Percentiles rank a stretch among this genome's conserved stretches.
These are phyloP conservation scores for rabbit (Oryctolagus cuniculus) DNA, from an alignment of 2,113 vertebrate genomes.

Conservation along the genomic window mOryCun1.1 NC_091433.1:127949001-127949500, in stretches of 20 bases:
- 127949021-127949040: not conserved
- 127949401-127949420: not conserved
- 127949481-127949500: not conserved
- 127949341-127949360: not conserved
- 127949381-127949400: not conserved
- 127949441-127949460: slow-evolving; percentile 11
- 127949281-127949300: not conserved
- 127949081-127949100: not conserved
- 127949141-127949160: not conserved
- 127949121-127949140: not conserved
- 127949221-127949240: not conserved
- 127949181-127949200: not conserved
- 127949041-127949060: not conserved
- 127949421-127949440: slow-evolving; percentile 4
- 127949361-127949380: slow-evolving; percentile 35
- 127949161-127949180: not conserved
- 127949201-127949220: not conserved
- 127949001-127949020: not conserved
- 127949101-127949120: not conserved
- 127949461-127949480: not conserved
- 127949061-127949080: not conserved
- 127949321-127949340: not conserved
- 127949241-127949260: not conserved
- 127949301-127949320: not conserved
- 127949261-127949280: not conserved